Conservation (phyloP, 1,140 invertebrate genomes). For the Brachionus rotundiformis region DNA sequence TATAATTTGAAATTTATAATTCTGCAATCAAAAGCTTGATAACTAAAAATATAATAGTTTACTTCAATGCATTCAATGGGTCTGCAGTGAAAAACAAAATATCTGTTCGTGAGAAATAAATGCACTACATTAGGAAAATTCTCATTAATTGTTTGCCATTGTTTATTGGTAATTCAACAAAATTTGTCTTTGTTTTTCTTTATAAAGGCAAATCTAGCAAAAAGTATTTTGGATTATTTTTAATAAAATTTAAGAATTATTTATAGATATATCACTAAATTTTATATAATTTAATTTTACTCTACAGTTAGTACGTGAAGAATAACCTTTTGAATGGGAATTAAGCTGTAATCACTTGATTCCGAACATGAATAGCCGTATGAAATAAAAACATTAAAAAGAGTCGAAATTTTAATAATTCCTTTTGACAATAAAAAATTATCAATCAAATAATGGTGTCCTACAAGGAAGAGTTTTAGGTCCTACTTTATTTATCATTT, state of each 20-base stretch:
- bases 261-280: too few species aligned
- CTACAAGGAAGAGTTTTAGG: too few species aligned
- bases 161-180: not conserved
- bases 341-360: not conserved
- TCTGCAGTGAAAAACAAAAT: not conserved
- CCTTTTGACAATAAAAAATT: too few species aligned
- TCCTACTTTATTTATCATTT: too few species aligned
- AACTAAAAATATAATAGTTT: not conserved
- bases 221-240: too few species aligned
- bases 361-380: not conserved
- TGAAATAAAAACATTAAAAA: not conserved
- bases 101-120: not conserved
- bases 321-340: not conserved
- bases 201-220: too few species aligned
- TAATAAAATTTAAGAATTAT: too few species aligned
- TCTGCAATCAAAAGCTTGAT: not conserved
- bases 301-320: not conserved
- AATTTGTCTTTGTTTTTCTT: not conserved
- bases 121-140: not conserved
- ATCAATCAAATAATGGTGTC: too few species aligned
- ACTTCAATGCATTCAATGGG: not conserved
- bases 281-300: too few species aligned
- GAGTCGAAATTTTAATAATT: not conserved
- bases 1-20: not conserved
- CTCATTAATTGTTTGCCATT: not conserved